Conservation (phyloP, 2,888 invertebrate genomes). For the Sinohyriopsis cumingii region DNA sequence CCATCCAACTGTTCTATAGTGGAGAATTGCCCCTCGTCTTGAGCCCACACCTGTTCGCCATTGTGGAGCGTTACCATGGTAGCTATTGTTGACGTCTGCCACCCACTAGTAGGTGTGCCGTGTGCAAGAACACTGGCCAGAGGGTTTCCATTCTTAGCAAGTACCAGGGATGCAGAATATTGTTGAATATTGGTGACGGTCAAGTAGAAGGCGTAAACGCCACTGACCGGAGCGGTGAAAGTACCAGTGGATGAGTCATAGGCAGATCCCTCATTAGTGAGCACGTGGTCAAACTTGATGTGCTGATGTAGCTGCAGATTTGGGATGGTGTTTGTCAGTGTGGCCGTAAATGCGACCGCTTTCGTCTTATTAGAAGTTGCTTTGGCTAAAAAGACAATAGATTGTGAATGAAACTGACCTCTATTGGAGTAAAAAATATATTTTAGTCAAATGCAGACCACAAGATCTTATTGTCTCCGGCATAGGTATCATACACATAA, state of each 20-base stretch:
- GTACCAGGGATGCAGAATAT: conserved; percentile 17
- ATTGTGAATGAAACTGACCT: too few species aligned
- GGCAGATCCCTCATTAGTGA: conserved; percentile 22
- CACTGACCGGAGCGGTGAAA: conserved; percentile 20
- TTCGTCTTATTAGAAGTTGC: too few species aligned
- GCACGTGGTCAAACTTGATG: conserved; percentile 18
- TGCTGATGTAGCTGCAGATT: conserved; percentile 19
- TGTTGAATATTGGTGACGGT: conserved; percentile 20
- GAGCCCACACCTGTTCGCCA: conserved; percentile 30
- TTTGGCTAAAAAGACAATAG: too few species aligned
- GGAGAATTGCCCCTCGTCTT: conserved; percentile 25
- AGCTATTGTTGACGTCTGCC: conserved; percentile 21
- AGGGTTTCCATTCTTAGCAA: conserved; percentile 18
- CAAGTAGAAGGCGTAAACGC: conserved; percentile 26
- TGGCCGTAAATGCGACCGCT: conserved; percentile 24
- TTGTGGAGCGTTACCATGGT: conserved; percentile 10
- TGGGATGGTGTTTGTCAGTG: conserved; percentile 18
- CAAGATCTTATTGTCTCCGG: too few species aligned
- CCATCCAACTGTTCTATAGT: conserved; percentile 21
- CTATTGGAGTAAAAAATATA: too few species aligned
- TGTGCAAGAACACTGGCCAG: conserved; percentile 15
- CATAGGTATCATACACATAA: too few species aligned
- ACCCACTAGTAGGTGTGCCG: conserved; percentile 15
- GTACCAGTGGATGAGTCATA: conserved; percentile 15
- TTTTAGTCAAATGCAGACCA: too few species aligned